Evolutionary conservation across 2,113 vertebrate species (phyloP).

Genomic region (Platichthys flesus): DNA sequence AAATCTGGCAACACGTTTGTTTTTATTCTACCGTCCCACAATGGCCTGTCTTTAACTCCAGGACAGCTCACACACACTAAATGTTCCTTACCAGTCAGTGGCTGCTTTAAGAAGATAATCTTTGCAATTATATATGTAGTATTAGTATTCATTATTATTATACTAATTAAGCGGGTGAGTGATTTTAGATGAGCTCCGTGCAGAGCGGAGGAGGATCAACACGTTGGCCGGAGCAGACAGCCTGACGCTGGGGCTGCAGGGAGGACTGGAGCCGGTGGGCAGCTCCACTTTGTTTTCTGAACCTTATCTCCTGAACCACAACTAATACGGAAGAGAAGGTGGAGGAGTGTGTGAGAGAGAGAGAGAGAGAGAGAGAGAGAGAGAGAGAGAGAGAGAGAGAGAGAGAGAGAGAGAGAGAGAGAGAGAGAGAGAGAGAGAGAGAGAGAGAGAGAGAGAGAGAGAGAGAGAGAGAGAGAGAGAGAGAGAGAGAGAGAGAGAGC

Average conservation of each 20-base stretch:
- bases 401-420: too few relatives aligned
- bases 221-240: conserved; percentile 81
- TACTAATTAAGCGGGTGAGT: neutral
- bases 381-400: too few relatives aligned
- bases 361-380: too few relatives aligned
- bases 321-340: conserved; percentile 67
- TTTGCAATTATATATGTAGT: too few relatives aligned
- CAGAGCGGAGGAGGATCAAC: conserved; percentile 66
- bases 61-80: neutral
- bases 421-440: neutral
- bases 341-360: neutral
- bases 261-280: conserved; percentile 84
- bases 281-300: conserved; percentile 83
- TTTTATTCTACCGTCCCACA: too few relatives aligned
- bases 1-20: neutral
- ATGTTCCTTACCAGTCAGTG: neutral
- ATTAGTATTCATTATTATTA: too few relatives aligned
- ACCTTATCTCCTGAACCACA: conserved; percentile 84
- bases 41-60: neutral
- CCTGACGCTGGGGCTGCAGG: conserved; percentile 87
- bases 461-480: conserved; percentile 3
- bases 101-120: too few relatives aligned
- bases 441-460: conserved; percentile 3
- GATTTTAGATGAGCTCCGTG: neutral
- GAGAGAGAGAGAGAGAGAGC: neutral